Evolutionary conservation across 2,797 vertebrate species (phyloP).

Genomic region (Meda fulgida): DNA sequence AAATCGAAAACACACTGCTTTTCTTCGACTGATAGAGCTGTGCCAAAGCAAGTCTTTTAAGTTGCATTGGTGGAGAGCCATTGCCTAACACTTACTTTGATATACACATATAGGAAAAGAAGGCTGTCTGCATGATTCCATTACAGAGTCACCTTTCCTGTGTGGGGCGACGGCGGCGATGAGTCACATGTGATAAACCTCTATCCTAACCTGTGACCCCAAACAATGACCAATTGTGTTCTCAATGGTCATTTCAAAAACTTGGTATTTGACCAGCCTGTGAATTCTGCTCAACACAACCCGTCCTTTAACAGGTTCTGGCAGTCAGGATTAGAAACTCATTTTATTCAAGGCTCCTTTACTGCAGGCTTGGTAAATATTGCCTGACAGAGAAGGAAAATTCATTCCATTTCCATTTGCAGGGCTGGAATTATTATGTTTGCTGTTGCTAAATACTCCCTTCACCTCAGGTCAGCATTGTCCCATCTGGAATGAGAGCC

Average conservation of each 20-base stretch:
- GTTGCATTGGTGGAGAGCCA: constrained; percentile 66
- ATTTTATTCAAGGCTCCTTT: constrained; percentile 61
- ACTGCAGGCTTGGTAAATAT: constrained; percentile 53
- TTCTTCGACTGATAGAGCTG: constrained; percentile 68
- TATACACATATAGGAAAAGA: constrained; percentile 44
- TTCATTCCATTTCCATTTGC: constrained; percentile 52
- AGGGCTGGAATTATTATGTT: constrained; percentile 56
- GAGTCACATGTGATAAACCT: constrained; percentile 67
- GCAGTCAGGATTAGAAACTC: constrained; percentile 60
- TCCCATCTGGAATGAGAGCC: constrained; percentile 14
- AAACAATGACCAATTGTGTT: constrained; percentile 68
- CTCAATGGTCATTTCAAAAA: constrained; percentile 58
- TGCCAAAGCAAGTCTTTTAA: constrained; percentile 71
- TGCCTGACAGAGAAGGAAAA: constrained; percentile 50
- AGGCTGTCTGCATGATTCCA: constrained; percentile 59
- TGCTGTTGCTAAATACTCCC: constrained; percentile 52
- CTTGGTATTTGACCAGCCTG: constrained; percentile 50
- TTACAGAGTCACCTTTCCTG: constrained; percentile 73
- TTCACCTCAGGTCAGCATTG: constrained; percentile 36
- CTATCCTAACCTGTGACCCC: constrained; percentile 69
- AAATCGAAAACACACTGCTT: constrained; percentile 56
- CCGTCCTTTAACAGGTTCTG: constrained; percentile 56
- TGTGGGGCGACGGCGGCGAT: constrained; percentile 63
- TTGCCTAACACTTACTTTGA: constrained; percentile 27
- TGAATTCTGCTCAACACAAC: constrained; percentile 59